These are phyloP conservation scores for Halcyon leucocephala DNA, from an alignment of 2,797 vertebrate genomes.

Conservation along the genomic window DNA sequence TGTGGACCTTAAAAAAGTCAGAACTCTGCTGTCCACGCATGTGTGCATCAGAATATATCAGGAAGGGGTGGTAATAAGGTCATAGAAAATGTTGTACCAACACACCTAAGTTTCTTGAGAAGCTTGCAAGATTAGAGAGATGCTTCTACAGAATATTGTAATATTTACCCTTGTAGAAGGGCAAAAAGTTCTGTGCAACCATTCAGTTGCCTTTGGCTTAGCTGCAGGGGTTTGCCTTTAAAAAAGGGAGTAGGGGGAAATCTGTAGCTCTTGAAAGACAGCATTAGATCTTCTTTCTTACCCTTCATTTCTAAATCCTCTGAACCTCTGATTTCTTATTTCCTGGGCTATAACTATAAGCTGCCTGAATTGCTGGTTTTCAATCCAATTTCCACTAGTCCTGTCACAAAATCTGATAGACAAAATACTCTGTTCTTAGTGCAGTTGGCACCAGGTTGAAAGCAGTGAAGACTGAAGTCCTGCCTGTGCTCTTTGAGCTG, in stretches of 20 bases:
- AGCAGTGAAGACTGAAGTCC: background rate
- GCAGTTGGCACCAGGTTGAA: background rate
- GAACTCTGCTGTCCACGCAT: background rate
- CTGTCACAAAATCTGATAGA: constrained; percentile 30
- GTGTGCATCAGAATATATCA: background rate
- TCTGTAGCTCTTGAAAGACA: background rate
- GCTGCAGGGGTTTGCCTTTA: background rate
- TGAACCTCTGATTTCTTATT: constrained; percentile 27
- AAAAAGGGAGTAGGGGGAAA: background rate
- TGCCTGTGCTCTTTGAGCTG: background rate
- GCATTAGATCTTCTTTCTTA: background rate
- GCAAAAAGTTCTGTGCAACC: background rate
- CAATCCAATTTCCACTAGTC: background rate
- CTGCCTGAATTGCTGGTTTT: constrained; percentile 12
- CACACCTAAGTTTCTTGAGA: background rate
- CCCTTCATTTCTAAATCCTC: constrained; percentile 21
- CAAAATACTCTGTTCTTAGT: background rate
- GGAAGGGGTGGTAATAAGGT: background rate
- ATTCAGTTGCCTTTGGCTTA: background rate
- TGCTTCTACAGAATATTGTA: background rate
- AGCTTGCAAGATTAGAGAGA: background rate
- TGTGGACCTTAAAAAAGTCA: background rate
- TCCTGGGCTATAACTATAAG: constrained; percentile 12
- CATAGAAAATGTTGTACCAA: background rate
- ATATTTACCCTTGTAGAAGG: background rate